Conservation (phyloP, 2,113 vertebrate species). For the Boleophthalmus pectinirostris region DNA sequence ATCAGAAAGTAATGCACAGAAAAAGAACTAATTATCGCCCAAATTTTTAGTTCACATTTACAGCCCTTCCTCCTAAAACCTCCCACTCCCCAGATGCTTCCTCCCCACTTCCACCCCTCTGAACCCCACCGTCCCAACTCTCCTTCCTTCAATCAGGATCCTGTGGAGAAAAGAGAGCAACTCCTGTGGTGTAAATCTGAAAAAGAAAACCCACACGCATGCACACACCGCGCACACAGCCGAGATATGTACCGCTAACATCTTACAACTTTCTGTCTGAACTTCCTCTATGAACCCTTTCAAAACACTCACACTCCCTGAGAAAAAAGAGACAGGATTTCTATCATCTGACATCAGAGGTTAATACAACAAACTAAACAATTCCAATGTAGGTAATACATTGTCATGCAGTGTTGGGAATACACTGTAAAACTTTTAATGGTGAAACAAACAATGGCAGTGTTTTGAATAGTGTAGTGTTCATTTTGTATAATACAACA, state of each 20-base stretch:
- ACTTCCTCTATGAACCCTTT: conserved; percentile 34
- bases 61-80: conserved; percentile 40
- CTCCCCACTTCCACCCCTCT: conserved; percentile 2
- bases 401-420: neutral
- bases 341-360: conserved; percentile 44
- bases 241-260: conserved; percentile 40
- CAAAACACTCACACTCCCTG: conserved; percentile 50
- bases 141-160: conserved; percentile 68
- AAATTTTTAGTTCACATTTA: conserved; percentile 55
- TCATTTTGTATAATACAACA: neutral
- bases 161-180: conserved; percentile 78
- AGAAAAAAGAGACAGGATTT: conserved; percentile 47
- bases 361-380: conserved; percentile 30
- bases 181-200: conserved; percentile 69
- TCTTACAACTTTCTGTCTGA: conserved; percentile 38
- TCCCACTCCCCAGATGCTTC: conserved; percentile 2
- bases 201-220: conserved; percentile 69
- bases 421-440: neutral
- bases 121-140: conserved; percentile 29
- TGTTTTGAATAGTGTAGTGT: neutral
- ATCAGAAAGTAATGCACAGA: conserved; percentile 62
- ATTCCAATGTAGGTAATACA: conserved; percentile 14
- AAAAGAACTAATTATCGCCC: conserved; percentile 67
- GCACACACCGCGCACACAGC: conserved; percentile 40
- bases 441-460: neutral